A percentile compares a stretch with the other conserved stretches of the same genome.
These are phyloP conservation scores for Dryoscopus gambensis DNA, from an alignment of 2,113 vertebrate species.

Conservation along the genomic window DNA sequence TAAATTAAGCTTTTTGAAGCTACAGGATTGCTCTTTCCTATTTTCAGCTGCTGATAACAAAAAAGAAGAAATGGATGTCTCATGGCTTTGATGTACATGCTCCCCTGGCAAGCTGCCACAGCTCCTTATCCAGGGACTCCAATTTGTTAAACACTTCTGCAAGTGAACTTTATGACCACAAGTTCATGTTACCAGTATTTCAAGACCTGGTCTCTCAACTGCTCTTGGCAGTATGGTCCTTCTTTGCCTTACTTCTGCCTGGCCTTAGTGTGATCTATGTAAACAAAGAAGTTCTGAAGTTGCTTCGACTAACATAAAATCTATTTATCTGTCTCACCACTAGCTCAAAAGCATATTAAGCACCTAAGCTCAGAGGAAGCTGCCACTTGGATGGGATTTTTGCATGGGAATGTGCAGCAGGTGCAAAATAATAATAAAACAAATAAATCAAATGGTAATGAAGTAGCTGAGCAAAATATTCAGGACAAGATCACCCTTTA, in stretches of 20 bases:
- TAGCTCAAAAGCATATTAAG: neutral
- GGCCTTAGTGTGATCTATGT: neutral
- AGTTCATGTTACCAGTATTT: neutral
- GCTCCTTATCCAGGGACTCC: neutral
- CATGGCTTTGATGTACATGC: neutral
- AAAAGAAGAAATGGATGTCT: neutral
- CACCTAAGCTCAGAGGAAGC: neutral
- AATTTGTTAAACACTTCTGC: neutral
- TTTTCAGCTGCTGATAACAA: neutral
- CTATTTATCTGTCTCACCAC: neutral
- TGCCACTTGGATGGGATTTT: constrained; percentile 7
- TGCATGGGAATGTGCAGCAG: constrained; percentile 48
- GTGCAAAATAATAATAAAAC: constrained; percentile 55
- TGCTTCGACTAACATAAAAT: neutral
- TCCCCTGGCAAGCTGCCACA: neutral
- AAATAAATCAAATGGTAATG: constrained; percentile 42
- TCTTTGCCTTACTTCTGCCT: neutral
- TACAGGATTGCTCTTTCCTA: neutral
- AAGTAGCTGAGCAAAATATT: constrained; percentile 49
- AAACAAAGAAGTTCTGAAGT: neutral
- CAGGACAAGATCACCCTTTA: constrained; percentile 19
- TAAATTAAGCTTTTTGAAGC: neutral
- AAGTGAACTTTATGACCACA: neutral
- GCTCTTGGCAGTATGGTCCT: neutral
- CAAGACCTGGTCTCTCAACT: neutral